Evolutionary conservation across 2,888 invertebrate genomes (phyloP).

Genomic region (Pocota personata): DNA sequence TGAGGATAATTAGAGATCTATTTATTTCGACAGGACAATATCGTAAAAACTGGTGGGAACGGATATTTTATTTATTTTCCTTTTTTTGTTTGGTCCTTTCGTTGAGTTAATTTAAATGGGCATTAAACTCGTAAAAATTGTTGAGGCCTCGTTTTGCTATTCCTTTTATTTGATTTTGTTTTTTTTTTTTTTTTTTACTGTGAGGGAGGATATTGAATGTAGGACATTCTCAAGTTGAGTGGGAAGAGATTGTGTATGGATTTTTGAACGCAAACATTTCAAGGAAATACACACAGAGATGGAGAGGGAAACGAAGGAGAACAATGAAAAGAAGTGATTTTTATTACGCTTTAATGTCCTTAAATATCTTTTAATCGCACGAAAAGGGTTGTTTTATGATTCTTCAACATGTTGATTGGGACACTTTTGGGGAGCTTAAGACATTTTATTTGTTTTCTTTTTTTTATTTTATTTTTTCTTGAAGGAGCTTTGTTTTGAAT

Average conservation of each 20-base stretch:
- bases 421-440: slow-evolving; percentile 47
- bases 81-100: slow-evolving; percentile 20
- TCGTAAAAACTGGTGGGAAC: slow-evolving; percentile 54
- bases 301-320: not conserved
- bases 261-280: slow-evolving; percentile 18
- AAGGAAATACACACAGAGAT: slow-evolving; percentile 9
- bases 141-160: slow-evolving; percentile 26
- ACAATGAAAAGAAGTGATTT: slow-evolving; percentile 60
- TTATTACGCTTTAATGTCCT: slow-evolving; percentile 60
- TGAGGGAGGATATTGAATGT: slow-evolving; percentile 55
- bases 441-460: slow-evolving; percentile 48
- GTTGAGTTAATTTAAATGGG: slow-evolving; percentile 62
- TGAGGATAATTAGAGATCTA: slow-evolving; percentile 52
- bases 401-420: slow-evolving; percentile 63
- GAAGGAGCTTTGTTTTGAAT: slow-evolving; percentile 5
- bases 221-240: slow-evolving; percentile 55
- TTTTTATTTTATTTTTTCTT: not conserved
- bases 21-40: slow-evolving; percentile 50
- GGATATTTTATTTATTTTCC: slow-evolving; percentile 39
- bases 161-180: slow-evolving; percentile 1
- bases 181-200: not conserved
- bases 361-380: slow-evolving; percentile 53
- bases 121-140: slow-evolving; percentile 57
- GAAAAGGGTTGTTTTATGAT: slow-evolving; percentile 62
- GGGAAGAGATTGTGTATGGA: slow-evolving; percentile 40